A percentile compares a stretch with the other conserved stretches of the same genome.
Conservation (phyloP, 2,797 vertebrate genomes). For the Acomys russatus region DNA sequence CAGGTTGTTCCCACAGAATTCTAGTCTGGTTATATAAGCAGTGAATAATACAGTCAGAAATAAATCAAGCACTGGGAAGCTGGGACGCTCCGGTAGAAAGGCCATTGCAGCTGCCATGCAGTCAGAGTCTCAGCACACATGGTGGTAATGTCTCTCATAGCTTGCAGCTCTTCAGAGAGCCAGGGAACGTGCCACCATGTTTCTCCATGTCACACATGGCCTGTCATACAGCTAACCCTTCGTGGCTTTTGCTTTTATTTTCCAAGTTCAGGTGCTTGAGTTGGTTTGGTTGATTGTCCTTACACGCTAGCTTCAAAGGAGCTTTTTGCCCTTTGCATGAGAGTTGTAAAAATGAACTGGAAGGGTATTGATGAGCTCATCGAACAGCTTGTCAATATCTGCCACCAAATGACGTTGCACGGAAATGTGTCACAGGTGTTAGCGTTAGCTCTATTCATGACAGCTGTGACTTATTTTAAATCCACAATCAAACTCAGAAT, state of each 20-base stretch:
- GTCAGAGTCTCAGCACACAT: not conserved
- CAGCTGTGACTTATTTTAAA: not conserved
- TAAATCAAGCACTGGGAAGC: not conserved
- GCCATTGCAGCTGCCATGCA: fast-evolving
- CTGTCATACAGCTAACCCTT: not conserved
- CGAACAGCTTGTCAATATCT: not conserved
- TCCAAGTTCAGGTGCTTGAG: not conserved
- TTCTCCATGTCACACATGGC: not conserved
- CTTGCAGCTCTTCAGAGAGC: not conserved
- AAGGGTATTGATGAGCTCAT: not conserved
- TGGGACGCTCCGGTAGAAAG: not conserved
- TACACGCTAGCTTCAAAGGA: not conserved
- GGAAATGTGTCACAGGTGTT: not conserved
- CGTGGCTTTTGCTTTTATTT: not conserved
- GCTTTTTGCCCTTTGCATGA: not conserved
- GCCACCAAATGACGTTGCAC: not conserved
- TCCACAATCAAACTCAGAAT: not conserved
- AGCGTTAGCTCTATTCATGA: not conserved
- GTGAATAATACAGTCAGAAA: not conserved
- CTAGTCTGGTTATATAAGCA: not conserved
- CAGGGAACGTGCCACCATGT: not conserved
- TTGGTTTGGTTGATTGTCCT: not conserved
- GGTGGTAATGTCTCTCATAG: not conserved
- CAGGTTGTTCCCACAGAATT: not conserved
- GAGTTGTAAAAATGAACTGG: not conserved